phyloP scores from a whole-genome alignment of 2,113 vertebrate genomes.

The Vulpes vulpes region DNA sequence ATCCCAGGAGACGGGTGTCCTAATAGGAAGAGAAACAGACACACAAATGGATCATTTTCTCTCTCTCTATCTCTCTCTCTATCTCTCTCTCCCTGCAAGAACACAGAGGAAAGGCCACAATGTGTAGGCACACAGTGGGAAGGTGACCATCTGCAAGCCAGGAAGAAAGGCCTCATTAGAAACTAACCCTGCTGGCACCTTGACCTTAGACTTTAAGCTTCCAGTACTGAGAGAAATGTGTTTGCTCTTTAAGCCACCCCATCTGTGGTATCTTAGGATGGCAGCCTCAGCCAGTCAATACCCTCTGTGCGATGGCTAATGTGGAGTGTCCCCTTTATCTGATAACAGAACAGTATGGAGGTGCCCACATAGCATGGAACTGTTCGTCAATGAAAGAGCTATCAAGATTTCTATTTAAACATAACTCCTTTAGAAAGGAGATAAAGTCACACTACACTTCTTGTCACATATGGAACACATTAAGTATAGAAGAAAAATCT shows the following conservation, averaged over 20 bases:
- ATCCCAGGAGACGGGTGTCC: not conserved
- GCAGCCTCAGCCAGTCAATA: not conserved
- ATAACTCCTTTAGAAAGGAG: not conserved
- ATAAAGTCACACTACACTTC: not conserved
- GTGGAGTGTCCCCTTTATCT: not conserved
- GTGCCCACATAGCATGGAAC: not conserved
- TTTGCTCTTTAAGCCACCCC: not conserved
- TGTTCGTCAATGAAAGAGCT: not conserved
- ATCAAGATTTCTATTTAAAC: not conserved
- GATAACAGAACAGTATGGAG: not conserved
- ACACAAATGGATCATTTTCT: too few relatives aligned
- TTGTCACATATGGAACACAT: not conserved
- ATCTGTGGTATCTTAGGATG: not conserved
- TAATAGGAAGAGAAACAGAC: not conserved
- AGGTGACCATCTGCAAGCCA: not conserved
- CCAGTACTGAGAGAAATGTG: not conserved
- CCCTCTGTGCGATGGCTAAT: not conserved
- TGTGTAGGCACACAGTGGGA: not conserved
- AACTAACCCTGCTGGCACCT: not conserved
- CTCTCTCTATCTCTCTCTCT: not conserved
- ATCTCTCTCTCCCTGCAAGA: not conserved
- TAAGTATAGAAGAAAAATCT: not conserved
- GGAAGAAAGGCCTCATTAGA: not conserved
- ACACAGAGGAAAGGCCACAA: not conserved
- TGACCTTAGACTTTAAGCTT: not conserved